These are phyloP conservation scores for Peromyscus maniculatus DNA, from an alignment of 2,113 vertebrate species.

Conservation along the genomic window DNA sequence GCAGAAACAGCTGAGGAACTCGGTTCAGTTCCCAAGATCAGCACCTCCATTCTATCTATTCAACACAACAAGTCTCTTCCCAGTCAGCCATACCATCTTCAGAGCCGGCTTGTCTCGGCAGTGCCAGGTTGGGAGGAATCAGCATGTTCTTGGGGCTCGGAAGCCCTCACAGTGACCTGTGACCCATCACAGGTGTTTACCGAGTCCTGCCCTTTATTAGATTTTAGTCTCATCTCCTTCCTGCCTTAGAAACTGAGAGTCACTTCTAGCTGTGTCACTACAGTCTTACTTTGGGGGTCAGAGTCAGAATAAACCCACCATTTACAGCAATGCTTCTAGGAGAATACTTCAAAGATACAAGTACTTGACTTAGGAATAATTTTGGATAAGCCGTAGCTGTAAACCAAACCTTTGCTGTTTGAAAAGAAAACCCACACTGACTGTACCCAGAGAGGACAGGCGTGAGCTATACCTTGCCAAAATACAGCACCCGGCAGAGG, in stretches of 20 bases:
- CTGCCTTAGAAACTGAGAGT: not conserved
- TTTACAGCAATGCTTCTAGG: not conserved
- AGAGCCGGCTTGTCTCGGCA: not conserved
- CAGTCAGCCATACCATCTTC: not conserved
- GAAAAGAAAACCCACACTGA: slow-evolving; percentile 17
- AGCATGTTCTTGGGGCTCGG: not conserved
- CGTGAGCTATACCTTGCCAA: slow-evolving; percentile 92
- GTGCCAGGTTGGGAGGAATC: not conserved
- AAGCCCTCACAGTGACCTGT: not conserved
- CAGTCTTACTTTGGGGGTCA: not conserved
- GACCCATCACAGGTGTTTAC: not conserved
- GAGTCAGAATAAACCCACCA: not conserved
- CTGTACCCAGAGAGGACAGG: not conserved
- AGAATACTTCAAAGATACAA: slow-evolving; percentile 40
- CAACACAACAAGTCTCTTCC: not conserved
- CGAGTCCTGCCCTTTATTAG: not conserved
- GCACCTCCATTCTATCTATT: not conserved
- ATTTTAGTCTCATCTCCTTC: not conserved
- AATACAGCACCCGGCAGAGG: slow-evolving; percentile 96
- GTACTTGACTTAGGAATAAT: slow-evolving; percentile 34
- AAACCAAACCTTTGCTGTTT: not conserved
- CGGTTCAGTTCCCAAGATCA: not conserved
- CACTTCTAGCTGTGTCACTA: not conserved
- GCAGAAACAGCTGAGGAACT: not conserved
- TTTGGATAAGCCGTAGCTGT: not conserved